Evolutionary conservation across 1,140 invertebrate genomes (phyloP).

Genomic region (Capitella teleta): DNA sequence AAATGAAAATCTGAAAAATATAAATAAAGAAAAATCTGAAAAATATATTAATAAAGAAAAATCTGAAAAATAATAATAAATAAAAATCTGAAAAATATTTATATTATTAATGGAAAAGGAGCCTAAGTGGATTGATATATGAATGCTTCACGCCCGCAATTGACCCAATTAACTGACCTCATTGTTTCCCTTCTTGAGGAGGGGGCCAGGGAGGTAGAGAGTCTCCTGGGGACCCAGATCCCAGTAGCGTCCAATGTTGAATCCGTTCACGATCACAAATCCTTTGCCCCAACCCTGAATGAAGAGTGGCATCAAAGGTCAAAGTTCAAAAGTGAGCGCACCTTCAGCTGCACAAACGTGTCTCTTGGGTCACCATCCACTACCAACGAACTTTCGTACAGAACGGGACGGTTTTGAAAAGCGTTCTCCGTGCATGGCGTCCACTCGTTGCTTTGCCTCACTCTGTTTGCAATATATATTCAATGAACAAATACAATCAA

Average conservation of each 20-base stretch:
- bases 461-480: not conserved
- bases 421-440: not conserved
- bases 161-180: conserved; percentile 25
- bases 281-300: conserved; percentile 43
- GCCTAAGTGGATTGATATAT: not conserved
- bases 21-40: not conserved
- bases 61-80: not conserved
- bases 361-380: not conserved
- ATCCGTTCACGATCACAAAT: conserved; percentile 54
- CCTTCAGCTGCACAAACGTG: not conserved
- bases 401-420: not conserved
- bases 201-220: conserved; percentile 50
- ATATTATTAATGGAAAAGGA: not conserved
- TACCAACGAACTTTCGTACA: not conserved
- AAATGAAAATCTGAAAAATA: not conserved
- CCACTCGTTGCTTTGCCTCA: not conserved
- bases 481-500: not conserved
- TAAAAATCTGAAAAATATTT: not conserved
- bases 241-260: conserved; percentile 54
- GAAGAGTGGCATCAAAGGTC: not conserved
- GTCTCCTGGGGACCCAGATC: conserved; percentile 48
- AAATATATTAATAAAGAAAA: not conserved
- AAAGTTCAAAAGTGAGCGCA: not conserved
- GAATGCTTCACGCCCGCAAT: not conserved
- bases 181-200: conserved; percentile 47